phyloP scores from a whole-genome alignment of 1,140 invertebrate species.

The Aplysia californica region DNA sequence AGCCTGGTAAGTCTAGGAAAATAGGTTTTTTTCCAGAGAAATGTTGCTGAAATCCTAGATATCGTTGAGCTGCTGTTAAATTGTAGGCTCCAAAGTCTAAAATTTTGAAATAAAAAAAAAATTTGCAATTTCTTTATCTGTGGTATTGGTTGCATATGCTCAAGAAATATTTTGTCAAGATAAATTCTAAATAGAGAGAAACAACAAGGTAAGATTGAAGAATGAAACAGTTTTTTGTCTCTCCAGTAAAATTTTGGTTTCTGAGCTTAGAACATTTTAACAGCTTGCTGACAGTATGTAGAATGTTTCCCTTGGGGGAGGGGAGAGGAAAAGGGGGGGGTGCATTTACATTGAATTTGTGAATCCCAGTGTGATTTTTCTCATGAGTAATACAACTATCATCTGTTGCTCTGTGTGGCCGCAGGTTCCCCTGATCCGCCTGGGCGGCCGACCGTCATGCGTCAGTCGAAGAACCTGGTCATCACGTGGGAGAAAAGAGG shows the following conservation, averaged over 20 bases:
- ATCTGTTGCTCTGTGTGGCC: constrained; percentile 10
- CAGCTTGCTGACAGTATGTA: no score
- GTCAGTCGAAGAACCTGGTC: constrained; percentile 84
- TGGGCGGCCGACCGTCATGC: constrained; percentile 75
- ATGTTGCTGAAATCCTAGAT: no score
- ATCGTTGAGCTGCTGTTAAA: no score
- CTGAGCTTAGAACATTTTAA: neutral
- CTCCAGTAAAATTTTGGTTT: neutral
- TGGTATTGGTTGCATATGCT: neutral
- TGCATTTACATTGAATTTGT: neutral
- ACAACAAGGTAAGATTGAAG: no score
- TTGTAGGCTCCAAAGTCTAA: neutral
- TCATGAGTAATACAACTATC: neutral
- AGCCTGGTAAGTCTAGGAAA: constrained; percentile 68
- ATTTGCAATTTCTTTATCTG: neutral
- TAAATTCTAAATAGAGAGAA: no score
- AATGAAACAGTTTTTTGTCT: no score
- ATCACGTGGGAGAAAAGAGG: constrained; percentile 89
- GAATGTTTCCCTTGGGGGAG: no score
- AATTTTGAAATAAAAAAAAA: neutral
- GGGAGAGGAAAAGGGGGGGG: neutral
- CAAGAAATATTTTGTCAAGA: no score
- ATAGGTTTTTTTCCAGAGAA: neutral
- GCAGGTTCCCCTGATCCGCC: constrained; percentile 84
- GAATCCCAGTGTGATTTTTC: neutral